Evolutionary conservation across 1,140 invertebrate genomes (phyloP).

Genomic region (Chironomus tepperi): DNA sequence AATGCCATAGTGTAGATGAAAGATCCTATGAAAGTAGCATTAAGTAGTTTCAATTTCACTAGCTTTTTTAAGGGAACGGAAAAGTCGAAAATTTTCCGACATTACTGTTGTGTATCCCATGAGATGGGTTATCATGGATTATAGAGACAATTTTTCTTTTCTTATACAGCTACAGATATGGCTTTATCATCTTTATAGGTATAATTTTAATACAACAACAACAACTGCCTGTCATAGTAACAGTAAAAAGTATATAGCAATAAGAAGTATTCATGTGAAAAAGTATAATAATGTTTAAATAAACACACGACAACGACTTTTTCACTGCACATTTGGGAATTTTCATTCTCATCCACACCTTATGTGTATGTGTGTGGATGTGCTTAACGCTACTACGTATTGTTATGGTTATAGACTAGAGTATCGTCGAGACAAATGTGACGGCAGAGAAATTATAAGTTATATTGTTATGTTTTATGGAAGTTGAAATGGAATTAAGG

Average conservation of each 20-base stretch:
- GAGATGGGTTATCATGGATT: conserved; percentile 12
- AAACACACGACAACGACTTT: conserved; percentile 12
- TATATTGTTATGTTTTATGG: too few species aligned
- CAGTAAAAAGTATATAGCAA: background rate
- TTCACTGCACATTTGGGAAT: conserved; percentile 11
- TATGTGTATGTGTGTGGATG: too few species aligned
- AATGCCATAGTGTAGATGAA: background rate
- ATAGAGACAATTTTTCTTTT: conserved; percentile 10
- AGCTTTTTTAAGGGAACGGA: background rate
- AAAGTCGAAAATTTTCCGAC: background rate
- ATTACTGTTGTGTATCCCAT: background rate
- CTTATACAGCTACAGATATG: background rate
- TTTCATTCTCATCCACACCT: background rate
- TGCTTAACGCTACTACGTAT: too few species aligned
- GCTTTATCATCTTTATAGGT: background rate
- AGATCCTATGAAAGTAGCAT: background rate
- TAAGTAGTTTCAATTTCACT: conserved; percentile 14
- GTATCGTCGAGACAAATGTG: too few species aligned
- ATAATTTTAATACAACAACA: background rate
- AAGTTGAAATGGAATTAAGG: too few species aligned
- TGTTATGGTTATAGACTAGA: too few species aligned
- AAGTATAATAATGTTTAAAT: conserved; percentile 15
- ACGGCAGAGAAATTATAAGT: too few species aligned
- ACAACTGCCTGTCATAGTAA: too few species aligned
- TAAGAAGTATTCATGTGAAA: background rate